These are phyloP conservation scores for Cephus nigrinus DNA, from an alignment of 2,888 invertebrate genomes.

Conservation along the genomic window DNA sequence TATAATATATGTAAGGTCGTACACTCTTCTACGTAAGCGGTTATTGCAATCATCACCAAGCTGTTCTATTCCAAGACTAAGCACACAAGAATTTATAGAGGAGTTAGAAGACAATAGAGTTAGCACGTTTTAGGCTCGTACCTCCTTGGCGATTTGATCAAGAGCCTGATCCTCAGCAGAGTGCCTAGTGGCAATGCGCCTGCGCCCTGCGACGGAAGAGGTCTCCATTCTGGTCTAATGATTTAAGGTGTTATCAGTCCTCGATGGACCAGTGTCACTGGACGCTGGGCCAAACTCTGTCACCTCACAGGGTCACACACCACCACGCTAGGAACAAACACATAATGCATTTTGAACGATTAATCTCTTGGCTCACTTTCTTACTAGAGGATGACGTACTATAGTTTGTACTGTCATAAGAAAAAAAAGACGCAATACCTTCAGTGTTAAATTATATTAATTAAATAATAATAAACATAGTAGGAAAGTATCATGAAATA, in stretches of 20 bases:
- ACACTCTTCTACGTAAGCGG: background rate
- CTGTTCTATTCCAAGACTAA: background rate
- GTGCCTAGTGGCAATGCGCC: constrained; percentile 86
- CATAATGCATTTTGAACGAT: constrained; percentile 21
- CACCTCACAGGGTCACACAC: constrained; percentile 35
- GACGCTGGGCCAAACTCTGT: constrained; percentile 25
- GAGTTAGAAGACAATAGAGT: background rate
- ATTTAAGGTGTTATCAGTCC: constrained; percentile 26
- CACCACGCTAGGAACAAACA: constrained; percentile 39
- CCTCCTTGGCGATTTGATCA: constrained; percentile 97
- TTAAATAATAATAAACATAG: background rate
- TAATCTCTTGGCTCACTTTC: background rate
- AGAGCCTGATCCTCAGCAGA: constrained; percentile 98
- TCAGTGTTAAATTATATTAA: constrained; percentile 1
- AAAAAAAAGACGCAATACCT: background rate
- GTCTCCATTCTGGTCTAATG: constrained; percentile 49
- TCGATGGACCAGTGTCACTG: constrained; percentile 20
- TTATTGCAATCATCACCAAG: background rate
- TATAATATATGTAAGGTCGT: background rate
- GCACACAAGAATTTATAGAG: background rate
- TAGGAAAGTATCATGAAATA: background rate
- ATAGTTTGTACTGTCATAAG: background rate
- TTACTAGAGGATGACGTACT: background rate
- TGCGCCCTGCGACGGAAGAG: constrained; percentile 70
- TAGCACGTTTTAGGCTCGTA: constrained; percentile 65